Conservation (phyloP, 2,113 vertebrate genomes). For the Phylloscopus trochilus region DNA sequence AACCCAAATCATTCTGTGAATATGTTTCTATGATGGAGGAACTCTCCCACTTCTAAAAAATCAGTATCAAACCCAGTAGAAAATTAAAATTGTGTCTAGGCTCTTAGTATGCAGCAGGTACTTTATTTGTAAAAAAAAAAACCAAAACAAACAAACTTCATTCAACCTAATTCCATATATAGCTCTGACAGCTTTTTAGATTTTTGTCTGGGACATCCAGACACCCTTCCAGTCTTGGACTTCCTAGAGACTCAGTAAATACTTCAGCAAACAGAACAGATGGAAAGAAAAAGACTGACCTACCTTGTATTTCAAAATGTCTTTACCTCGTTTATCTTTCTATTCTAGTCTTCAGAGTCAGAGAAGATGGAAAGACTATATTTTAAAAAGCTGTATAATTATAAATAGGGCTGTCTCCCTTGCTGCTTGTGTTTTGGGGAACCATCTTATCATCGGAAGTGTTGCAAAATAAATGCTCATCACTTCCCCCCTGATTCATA, state of each 20-base stretch:
- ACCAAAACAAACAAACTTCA: neutral
- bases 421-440: neutral
- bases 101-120: neutral
- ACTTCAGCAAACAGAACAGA: neutral
- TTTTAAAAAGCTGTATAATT: neutral
- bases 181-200: neutral
- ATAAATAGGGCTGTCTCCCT: neutral
- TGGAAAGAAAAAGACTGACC: neutral
- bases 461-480: constrained; percentile 17
- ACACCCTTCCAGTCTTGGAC: neutral
- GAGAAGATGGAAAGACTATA: neutral
- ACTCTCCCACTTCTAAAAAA: neutral
- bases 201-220: neutral
- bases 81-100: neutral
- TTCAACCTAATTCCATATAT: neutral
- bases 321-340: neutral
- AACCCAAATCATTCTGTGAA: neutral
- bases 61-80: neutral
- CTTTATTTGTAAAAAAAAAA: neutral
- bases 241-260: neutral
- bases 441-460: neutral
- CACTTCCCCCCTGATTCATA: constrained; percentile 18
- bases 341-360: neutral
- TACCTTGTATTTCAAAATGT: constrained; percentile 19
- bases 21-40: neutral